Base-by-base conservation (phyloP, 2,113 vertebrate species). In the Cisticola juncidis region DNA sequence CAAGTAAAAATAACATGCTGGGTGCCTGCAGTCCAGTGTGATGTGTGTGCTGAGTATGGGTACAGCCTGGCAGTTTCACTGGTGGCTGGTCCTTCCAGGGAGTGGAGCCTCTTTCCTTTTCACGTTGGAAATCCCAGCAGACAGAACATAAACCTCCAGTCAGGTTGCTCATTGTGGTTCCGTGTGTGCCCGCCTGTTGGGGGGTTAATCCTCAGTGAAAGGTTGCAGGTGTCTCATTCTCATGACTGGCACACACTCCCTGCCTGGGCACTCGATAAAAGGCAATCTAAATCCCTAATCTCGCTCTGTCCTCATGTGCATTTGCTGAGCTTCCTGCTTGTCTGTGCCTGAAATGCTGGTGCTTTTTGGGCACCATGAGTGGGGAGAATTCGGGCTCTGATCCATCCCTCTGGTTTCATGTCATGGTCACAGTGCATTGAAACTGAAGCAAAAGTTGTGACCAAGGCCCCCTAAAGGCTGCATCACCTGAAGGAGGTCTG, bases 161-260 rank as follows among this genome's bases (percentile, higher is more conserved):
- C 2, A 5, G 23, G 53, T 15, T 68, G 12, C 23, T 26, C 2
- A 0, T 36, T 51, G 23, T 17, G 3, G 9, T 56, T 88, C 58
- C 0, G 0, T 5, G 11, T 26, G 25, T 0, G 0, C 57, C 31
- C 65, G 71, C 25, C 54, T 73, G 21, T 22, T 7, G 5, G 3
- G 28, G n/a, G 38, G 18, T 69, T 77, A 50, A 40, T 72, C 33
- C 14, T 64, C 48, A 20, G 33, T 23, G 50, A 24, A 73, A 77
- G 38, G 14, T 7, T 69, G 40, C 28, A 65, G 62, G 74, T 64
- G 57, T 71, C 74, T 84, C 51, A 14, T 57, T 71, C 56, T 73
- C 25, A 3, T 2, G 29, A 20, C 47, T 91, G 60, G 56, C 68
- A 57, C 64, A 45, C 0, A 2, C 14, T 92, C 25, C 45, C 81